Conservation (phyloP, 2,888 invertebrate genomes). For the Acrobasis suavella region DNA sequence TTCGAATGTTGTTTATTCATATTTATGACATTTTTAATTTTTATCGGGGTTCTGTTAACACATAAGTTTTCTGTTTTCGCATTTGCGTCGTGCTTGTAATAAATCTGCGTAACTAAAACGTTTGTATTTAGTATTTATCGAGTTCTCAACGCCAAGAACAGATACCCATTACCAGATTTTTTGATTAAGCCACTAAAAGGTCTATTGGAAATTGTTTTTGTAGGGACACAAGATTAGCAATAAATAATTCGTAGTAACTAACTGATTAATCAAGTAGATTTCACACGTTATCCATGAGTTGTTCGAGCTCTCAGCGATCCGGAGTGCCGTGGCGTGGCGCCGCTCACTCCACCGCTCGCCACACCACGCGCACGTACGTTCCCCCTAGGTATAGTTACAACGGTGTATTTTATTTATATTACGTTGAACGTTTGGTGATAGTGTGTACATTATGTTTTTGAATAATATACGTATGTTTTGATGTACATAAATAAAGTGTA, state of each 20-base stretch:
- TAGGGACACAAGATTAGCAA: constrained; percentile 64
- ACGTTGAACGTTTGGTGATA: constrained; percentile 70
- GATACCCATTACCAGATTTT: constrained; percentile 1
- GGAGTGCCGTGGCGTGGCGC: constrained; percentile 80
- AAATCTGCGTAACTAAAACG: constrained; percentile 1
- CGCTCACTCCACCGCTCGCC: constrained; percentile 44
- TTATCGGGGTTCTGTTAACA: constrained; percentile 26
- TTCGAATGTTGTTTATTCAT: constrained; percentile 59
- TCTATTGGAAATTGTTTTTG: constrained; percentile 42
- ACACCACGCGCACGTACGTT: constrained; percentile 44
- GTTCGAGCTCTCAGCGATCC: constrained; percentile 33
- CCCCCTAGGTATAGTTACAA: constrained; percentile 59
- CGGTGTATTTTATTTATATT: constrained; percentile 59
- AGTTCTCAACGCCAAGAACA: background rate
- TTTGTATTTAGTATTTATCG: background rate
- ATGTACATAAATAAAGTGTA: constrained; percentile 82
- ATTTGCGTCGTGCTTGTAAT: constrained; percentile 16
- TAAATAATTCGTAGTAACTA: constrained; percentile 66
- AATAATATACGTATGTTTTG: constrained; percentile 80
- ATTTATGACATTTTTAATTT: constrained; percentile 31
- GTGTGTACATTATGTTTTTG: constrained; percentile 72
- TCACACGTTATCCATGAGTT: constrained; percentile 52
- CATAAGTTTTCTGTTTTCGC: constrained; percentile 24
- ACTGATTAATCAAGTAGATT: constrained; percentile 54
- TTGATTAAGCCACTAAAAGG: constrained; percentile 1